These are phyloP conservation scores for Poeciliopsis infans DNA, from an alignment of 2,797 vertebrate genomes.

Conservation along the genomic window DNA sequence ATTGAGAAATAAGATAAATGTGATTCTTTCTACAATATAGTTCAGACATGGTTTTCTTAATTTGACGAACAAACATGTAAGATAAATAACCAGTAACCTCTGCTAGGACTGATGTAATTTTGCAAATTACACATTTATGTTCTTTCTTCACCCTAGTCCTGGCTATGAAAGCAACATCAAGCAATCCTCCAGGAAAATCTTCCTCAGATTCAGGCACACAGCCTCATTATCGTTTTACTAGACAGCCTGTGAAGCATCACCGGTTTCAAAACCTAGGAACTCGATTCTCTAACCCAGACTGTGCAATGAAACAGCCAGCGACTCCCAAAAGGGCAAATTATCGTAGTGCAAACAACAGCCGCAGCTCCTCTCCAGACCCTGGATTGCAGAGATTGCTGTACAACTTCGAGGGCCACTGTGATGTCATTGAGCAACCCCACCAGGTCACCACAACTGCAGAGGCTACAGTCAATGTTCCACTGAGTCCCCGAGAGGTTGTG, in stretches of 20 bases:
- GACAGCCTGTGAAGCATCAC: constrained; percentile 84
- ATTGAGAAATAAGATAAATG: not conserved
- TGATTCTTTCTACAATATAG: not conserved
- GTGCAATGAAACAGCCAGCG: constrained; percentile 21
- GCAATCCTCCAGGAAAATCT: constrained; percentile 32
- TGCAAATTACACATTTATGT: constrained; percentile 18
- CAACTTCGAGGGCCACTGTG: constrained; percentile 66
- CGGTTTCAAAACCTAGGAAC: constrained; percentile 67
- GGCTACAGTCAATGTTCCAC: constrained; percentile 28
- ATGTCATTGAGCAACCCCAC: constrained; percentile 66
- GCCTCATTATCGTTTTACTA: constrained; percentile 82
- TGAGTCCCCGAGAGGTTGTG: constrained; percentile 53
- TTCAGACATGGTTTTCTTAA: not conserved
- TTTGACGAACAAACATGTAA: not conserved
- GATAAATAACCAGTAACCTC: not conserved
- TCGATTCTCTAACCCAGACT: constrained; percentile 13
- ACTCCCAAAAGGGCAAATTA: constrained; percentile 6
- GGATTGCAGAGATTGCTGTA: constrained; percentile 41
- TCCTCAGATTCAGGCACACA: constrained; percentile 62
- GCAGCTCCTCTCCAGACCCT: constrained; percentile 70
- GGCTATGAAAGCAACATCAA: constrained; percentile 71
- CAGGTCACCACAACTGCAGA: constrained; percentile 30
- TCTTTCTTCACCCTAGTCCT: constrained; percentile 68
- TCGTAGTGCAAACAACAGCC: constrained; percentile 65
- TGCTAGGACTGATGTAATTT: constrained; percentile 3